These are phyloP conservation scores for Thalassophryne amazonica DNA, from an alignment of 2,797 vertebrate genomes.

Conservation along the genomic window DNA sequence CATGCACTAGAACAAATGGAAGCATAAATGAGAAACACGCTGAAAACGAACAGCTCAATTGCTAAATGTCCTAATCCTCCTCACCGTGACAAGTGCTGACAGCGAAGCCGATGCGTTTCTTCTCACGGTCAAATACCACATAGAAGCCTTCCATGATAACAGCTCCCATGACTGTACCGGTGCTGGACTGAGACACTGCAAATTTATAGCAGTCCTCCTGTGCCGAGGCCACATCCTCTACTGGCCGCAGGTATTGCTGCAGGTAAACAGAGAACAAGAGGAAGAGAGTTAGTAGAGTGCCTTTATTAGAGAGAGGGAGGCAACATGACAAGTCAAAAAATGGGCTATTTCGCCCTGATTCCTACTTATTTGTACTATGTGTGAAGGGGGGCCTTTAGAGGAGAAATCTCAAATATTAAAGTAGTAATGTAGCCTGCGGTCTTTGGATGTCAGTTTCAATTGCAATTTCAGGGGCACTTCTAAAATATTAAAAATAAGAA, in stretches of 20 bases:
- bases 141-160: constrained; percentile 99
- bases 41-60: too few relatives aligned
- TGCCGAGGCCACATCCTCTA: constrained; percentile 94
- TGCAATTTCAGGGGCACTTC: too few relatives aligned
- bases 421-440: too few relatives aligned
- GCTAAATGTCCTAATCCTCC: constrained; percentile 27
- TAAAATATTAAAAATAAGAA: too few relatives aligned
- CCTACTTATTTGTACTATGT: too few relatives aligned
- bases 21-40: neutral
- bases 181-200: constrained; percentile 96
- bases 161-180: constrained; percentile 95
- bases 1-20: constrained; percentile 80
- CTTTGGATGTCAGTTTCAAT: too few relatives aligned
- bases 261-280: neutral
- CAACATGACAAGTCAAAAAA: too few relatives aligned
- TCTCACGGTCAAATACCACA: constrained; percentile 92
- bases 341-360: too few relatives aligned
- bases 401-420: too few relatives aligned
- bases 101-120: constrained; percentile 94
- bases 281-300: too few relatives aligned
- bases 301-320: too few relatives aligned
- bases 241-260: constrained; percentile 96
- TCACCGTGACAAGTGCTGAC: constrained; percentile 95
- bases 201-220: constrained; percentile 99
- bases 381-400: too few relatives aligned